These are phyloP conservation scores for Bubo scandiacus DNA, from an alignment of 2,113 vertebrate species.

Conservation along the genomic window DNA sequence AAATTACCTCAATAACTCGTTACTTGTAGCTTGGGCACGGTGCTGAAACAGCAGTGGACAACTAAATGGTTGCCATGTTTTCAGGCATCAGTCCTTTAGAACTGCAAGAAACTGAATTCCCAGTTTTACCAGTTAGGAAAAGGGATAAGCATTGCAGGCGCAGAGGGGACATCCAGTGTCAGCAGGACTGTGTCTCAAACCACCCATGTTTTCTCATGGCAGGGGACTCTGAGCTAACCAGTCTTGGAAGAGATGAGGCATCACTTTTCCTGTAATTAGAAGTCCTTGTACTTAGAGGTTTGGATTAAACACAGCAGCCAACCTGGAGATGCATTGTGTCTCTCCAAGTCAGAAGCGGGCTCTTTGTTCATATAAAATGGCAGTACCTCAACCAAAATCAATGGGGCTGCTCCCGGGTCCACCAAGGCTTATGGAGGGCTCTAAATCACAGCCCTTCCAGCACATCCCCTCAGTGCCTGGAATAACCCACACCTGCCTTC, in stretches of 20 bases:
- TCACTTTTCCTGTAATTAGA: background rate
- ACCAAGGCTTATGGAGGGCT: background rate
- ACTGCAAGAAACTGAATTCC: background rate
- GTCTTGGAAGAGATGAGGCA: background rate
- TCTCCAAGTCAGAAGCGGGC: background rate
- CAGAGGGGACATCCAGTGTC: background rate
- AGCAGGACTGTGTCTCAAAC: background rate
- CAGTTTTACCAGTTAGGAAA: background rate
- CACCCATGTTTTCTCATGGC: accelerated
- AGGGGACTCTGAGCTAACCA: background rate
- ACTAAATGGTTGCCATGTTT: background rate
- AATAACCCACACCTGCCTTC: background rate
- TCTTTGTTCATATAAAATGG: background rate
- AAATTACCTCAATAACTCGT: conserved; percentile 27
- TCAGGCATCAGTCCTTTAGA: background rate
- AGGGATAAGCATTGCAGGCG: background rate
- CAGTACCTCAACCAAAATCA: background rate
- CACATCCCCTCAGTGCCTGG: background rate
- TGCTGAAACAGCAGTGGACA: background rate
- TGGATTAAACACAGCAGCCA: background rate
- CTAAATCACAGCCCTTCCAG: background rate
- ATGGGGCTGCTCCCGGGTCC: background rate
- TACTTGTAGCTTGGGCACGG: background rate
- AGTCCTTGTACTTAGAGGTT: background rate
- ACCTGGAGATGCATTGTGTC: background rate